These are phyloP conservation scores for Chydorus sphaericus DNA, from an alignment of 2,888 invertebrate species.

Conservation along the genomic window DNA sequence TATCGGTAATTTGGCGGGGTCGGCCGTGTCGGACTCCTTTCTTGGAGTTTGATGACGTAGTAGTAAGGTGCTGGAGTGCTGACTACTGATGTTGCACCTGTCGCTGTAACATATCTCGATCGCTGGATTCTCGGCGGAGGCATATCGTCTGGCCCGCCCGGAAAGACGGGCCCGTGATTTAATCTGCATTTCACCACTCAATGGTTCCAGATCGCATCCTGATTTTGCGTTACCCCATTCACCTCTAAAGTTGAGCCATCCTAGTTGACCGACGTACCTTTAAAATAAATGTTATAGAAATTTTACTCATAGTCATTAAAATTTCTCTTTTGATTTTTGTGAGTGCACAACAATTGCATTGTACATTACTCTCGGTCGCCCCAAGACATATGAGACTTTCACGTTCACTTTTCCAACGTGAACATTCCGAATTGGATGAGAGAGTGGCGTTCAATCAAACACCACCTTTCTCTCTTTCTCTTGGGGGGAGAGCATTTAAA, in stretches of 20 bases:
- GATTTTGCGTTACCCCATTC: slow-evolving; percentile 48
- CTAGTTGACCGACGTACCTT: slow-evolving; percentile 30
- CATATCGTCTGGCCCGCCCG: slow-evolving; percentile 11
- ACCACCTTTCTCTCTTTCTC: too few relatives aligned
- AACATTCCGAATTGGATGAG: too few relatives aligned
- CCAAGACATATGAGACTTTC: slow-evolving; percentile 1
- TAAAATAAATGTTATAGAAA: neutral
- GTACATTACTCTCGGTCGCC: neutral
- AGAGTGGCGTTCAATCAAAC: too few relatives aligned
- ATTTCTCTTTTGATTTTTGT: neutral
- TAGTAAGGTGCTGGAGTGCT: too few relatives aligned
- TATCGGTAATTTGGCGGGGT: too few relatives aligned
- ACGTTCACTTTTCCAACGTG: slow-evolving; percentile 4
- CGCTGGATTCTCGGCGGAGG: slow-evolving; percentile 10
- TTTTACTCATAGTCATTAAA: neutral
- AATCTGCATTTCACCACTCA: slow-evolving; percentile 14
- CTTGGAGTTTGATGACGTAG: too few relatives aligned
- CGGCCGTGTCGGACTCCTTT: too few relatives aligned
- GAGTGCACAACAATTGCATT: neutral
- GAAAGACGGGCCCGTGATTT: slow-evolving; percentile 11
- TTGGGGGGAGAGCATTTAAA: too few relatives aligned
- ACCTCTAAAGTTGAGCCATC: slow-evolving; percentile 47
- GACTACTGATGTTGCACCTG: neutral
- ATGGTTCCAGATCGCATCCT: slow-evolving; percentile 13
- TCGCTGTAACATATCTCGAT: neutral